Percentiles rank a stretch among this genome's conserved stretches.
Conservation (phyloP, 2,888 invertebrate species). For the Tribolium freemani region DNA sequence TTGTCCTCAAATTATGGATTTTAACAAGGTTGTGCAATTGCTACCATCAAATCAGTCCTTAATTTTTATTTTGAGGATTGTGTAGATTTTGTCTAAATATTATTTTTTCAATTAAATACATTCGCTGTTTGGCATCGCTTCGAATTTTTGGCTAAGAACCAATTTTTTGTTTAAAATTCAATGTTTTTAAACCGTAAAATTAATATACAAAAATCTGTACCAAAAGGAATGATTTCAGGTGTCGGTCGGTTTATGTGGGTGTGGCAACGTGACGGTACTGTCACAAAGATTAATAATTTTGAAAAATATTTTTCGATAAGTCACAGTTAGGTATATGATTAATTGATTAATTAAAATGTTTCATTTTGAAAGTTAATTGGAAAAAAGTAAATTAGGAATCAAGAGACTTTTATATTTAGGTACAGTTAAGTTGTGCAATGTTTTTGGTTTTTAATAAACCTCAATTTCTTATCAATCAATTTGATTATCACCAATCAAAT, state of each 20-base stretch:
- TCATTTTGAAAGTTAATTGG: no score
- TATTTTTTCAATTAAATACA: slow-evolving; percentile 2
- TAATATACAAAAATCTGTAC: no score
- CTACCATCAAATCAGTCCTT: no score
- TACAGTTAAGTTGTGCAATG: no score
- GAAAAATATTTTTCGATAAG: not conserved
- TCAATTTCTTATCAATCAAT: not conserved
- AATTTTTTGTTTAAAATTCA: not conserved
- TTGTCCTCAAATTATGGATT: not conserved
- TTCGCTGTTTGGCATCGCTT: not conserved
- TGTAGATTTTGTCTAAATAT: not conserved
- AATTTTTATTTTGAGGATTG: not conserved
- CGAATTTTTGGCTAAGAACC: not conserved
- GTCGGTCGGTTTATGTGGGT: not conserved
- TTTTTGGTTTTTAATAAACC: no score
- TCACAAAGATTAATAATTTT: not conserved
- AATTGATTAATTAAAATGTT: not conserved
- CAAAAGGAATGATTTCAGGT: not conserved
- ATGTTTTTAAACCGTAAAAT: not conserved
- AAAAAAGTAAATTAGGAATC: not conserved
- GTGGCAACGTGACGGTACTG: not conserved
- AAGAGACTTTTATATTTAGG: not conserved
- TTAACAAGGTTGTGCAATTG: no score
- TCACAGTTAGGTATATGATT: not conserved
- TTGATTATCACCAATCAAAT: no score